Evolutionary conservation across 1,140 invertebrate genomes (phyloP).

Genomic region (Atopsyche davidsoni): DNA sequence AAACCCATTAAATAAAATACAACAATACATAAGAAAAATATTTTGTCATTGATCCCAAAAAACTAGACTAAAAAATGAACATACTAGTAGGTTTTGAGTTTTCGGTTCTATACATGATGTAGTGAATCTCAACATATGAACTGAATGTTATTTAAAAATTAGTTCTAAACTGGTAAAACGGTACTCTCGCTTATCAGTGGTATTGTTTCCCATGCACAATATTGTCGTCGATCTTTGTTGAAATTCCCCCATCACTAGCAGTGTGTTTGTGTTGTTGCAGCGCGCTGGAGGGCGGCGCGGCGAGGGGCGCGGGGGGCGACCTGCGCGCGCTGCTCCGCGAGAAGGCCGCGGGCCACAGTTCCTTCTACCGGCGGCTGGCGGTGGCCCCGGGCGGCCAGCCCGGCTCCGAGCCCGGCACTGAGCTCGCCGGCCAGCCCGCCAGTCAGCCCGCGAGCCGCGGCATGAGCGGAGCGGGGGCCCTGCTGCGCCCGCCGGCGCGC

Average conservation of each 20-base stretch:
- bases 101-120: too few relatives aligned
- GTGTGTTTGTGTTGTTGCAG: conserved; percentile 12
- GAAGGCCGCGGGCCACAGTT: conserved; percentile 45
- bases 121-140: too few relatives aligned
- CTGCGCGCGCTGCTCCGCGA: conserved; percentile 44
- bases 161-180: too few relatives aligned
- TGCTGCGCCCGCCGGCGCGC: conserved; percentile 16
- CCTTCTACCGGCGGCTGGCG: conserved; percentile 45
- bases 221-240: background rate
- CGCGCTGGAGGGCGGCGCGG: conserved; percentile 7
- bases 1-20: too few relatives aligned
- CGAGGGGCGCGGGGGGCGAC: conserved; percentile 32
- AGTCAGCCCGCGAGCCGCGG: background rate
- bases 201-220: too few relatives aligned
- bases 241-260: conserved; percentile 1
- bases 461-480: background rate
- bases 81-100: too few relatives aligned
- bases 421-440: background rate
- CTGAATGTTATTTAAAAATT: too few relatives aligned
- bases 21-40: too few relatives aligned
- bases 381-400: conserved; percentile 32
- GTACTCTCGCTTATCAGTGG: too few relatives aligned
- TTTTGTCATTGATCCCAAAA: too few relatives aligned
- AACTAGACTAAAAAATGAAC: too few relatives aligned
- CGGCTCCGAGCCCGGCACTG: background rate